Conservation (phyloP, 2,888 invertebrate genomes). For the Pterobdella sp. region DNA sequence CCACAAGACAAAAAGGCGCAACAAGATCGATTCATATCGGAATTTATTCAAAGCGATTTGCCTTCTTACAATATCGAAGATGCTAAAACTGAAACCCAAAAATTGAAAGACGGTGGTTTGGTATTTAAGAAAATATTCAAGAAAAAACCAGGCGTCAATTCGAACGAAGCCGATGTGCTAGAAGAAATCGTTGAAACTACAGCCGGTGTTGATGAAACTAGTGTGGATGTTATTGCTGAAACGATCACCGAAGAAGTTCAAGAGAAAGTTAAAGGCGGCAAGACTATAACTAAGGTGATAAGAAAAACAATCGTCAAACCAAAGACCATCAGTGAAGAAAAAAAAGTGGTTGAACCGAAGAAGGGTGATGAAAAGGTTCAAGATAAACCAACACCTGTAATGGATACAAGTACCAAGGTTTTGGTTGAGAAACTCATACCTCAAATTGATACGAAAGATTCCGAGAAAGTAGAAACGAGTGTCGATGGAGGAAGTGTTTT, state of each 20-base stretch:
- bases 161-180: conserved; percentile 11
- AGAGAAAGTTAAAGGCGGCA: conserved; percentile 15
- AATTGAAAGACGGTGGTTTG: background rate
- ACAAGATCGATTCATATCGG: conserved; percentile 13
- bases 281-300: background rate
- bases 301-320: conserved; percentile 17
- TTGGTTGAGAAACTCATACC: background rate
- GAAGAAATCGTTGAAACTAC: conserved; percentile 20
- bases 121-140: conserved; percentile 17
- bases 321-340: background rate
- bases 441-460: background rate
- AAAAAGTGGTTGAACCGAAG: background rate
- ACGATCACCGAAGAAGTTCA: background rate
- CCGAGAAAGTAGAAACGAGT: background rate
- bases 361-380: background rate
- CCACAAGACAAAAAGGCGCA: background rate
- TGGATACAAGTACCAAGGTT: background rate
- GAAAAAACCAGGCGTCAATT: background rate
- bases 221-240: conserved; percentile 1
- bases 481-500: conserved; percentile 7
- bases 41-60: conserved; percentile 14
- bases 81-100: background rate
- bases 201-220: conserved; percentile 16
- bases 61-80: conserved; percentile 17
- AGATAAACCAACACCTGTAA: background rate